These are phyloP conservation scores for Corydoras maculifer DNA, from an alignment of 2,113 vertebrate genomes.

Conservation along the genomic window DNA sequence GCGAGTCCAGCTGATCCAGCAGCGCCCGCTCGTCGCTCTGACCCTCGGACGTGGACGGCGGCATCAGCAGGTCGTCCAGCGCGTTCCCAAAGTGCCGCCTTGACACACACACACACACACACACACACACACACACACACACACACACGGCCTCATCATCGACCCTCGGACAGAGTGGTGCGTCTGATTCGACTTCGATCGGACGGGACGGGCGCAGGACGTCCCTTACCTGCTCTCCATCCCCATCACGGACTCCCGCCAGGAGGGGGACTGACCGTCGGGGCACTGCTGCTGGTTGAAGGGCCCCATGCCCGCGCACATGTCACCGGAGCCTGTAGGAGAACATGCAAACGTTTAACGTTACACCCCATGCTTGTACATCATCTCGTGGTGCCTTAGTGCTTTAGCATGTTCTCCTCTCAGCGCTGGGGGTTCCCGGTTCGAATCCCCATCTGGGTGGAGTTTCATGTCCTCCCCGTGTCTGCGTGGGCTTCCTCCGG, in stretches of 20 bases:
- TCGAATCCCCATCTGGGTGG: too few relatives aligned
- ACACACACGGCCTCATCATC: too few relatives aligned
- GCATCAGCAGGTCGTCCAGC: conserved; percentile 84
- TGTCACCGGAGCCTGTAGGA: conserved; percentile 72
- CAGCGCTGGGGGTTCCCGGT: too few relatives aligned
- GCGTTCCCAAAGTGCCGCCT: conserved; percentile 80
- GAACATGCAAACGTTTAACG: neutral
- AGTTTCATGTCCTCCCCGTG: too few relatives aligned
- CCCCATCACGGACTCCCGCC: conserved; percentile 77
- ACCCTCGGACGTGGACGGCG: conserved; percentile 74
- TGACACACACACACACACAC: conserved; percentile 50
- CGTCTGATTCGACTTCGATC: too few relatives aligned
- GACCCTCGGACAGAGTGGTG: too few relatives aligned
- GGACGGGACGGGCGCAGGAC: too few relatives aligned
- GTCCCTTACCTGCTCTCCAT: conserved; percentile 54
- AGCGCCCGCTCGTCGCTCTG: conserved; percentile 87
- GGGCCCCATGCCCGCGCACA: conserved; percentile 72
- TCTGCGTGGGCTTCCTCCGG: too few relatives aligned
- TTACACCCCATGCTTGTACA: too few relatives aligned
- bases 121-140: neutral
- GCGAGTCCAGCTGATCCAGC: conserved; percentile 88
- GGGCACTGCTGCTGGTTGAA: conserved; percentile 73
- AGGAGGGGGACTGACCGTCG: conserved; percentile 72
- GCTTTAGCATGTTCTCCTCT: too few relatives aligned
- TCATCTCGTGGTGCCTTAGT: too few relatives aligned